These are phyloP conservation scores for Sardinella longiceps DNA, from an alignment of 2,797 vertebrate species.

Conservation along the genomic window DNA sequence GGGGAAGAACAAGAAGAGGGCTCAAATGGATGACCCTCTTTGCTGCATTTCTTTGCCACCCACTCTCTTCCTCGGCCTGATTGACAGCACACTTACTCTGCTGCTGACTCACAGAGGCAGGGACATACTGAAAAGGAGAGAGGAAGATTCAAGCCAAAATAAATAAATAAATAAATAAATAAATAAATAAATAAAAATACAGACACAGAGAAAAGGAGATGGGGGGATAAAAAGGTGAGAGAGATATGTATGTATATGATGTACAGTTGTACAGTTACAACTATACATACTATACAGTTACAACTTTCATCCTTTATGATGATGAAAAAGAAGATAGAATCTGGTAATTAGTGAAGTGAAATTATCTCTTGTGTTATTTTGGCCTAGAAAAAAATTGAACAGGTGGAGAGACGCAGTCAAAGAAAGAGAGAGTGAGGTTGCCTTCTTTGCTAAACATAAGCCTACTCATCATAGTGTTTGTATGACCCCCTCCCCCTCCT, in stretches of 20 bases:
- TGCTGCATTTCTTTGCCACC: background rate
- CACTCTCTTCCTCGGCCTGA: background rate
- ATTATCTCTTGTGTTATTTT: too few relatives aligned
- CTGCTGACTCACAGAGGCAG: constrained; percentile 32
- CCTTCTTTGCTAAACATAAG: too few relatives aligned
- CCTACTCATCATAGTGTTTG: too few relatives aligned
- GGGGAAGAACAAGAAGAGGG: background rate
- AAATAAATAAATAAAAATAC: too few relatives aligned
- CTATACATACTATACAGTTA: too few relatives aligned
- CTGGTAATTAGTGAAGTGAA: too few relatives aligned
- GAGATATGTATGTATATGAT: background rate
- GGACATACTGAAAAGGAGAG: background rate
- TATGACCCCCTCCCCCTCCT: too few relatives aligned
- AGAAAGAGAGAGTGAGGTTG: background rate
- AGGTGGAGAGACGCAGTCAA: background rate
- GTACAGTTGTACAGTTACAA: too few relatives aligned
- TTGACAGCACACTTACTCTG: constrained; percentile 30
- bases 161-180: background rate
- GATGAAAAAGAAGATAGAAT: too few relatives aligned
- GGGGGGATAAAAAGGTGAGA: background rate
- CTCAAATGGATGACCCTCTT: background rate
- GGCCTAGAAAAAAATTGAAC: too few relatives aligned
- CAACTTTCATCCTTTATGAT: too few relatives aligned
- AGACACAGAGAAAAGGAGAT: too few relatives aligned
- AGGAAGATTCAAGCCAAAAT: background rate